Evolutionary conservation across 2,888 invertebrate genomes (phyloP).

Genomic region (Heterodera filipjevi): DNA sequence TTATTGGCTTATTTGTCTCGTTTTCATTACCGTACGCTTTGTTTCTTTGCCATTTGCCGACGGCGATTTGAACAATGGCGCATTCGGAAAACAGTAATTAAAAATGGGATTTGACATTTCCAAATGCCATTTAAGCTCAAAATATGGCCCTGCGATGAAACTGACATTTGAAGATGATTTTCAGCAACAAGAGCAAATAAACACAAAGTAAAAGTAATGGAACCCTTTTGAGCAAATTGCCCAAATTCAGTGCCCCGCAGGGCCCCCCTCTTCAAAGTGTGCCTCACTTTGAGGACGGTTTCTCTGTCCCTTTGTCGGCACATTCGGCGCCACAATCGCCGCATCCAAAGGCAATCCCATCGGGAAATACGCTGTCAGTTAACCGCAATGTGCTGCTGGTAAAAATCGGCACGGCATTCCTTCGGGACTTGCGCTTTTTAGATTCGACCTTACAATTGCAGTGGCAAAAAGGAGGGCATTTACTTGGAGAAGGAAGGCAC

Average conservation of each 20-base stretch:
- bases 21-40: neutral
- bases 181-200: neutral
- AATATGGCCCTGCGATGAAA: neutral
- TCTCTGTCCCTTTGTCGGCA: neutral
- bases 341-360: neutral
- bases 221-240: neutral
- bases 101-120: neutral
- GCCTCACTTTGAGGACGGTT: slow-evolving; percentile 1
- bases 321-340: neutral
- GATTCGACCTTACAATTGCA: slow-evolving; percentile 29
- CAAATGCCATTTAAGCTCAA: neutral
- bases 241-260: neutral
- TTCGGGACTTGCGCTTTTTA: neutral
- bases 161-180: neutral
- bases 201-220: neutral
- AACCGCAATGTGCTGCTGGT: neutral
- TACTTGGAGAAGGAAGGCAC: slow-evolving; percentile 23
- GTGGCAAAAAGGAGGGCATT: slow-evolving; percentile 34
- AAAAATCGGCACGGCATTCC: neutral
- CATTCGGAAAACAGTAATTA: neutral
- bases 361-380: neutral
- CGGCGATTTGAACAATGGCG: neutral
- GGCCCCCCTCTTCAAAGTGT: neutral
- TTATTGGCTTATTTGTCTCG: neutral
- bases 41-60: neutral